A percentile compares a stretch with the other conserved stretches of the same genome.
phyloP scores from a whole-genome alignment of 2,797 vertebrate genomes.

The Oryzias dopingdopingensis region DNA sequence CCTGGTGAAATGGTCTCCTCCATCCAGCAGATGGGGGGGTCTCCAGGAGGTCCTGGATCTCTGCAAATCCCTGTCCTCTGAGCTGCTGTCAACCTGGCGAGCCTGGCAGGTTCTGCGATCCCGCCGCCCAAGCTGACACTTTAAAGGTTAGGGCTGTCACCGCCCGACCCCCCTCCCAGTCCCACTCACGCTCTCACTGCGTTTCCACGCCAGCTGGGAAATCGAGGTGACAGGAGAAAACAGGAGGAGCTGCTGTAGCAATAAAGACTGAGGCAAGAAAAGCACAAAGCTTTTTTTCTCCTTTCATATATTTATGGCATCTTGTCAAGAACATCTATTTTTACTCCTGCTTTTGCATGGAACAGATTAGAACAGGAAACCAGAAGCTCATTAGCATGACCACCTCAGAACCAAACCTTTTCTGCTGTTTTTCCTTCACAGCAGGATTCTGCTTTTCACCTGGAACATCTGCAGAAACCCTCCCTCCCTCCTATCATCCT shows the following conservation, averaged over 20 bases:
- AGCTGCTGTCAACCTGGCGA: constrained; percentile 9
- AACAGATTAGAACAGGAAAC: not conserved
- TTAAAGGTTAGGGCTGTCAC: constrained; percentile 49
- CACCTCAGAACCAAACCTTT: no score
- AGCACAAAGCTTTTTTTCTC: no score
- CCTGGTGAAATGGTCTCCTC: no score
- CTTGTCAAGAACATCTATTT: not conserved
- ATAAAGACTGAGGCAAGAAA: no score
- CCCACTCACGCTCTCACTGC: not conserved
- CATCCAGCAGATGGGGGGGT: constrained; percentile 42
- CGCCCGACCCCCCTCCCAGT: not conserved
- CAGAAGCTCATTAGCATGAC: not conserved
- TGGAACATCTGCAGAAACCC: no score
- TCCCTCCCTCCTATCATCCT: no score
- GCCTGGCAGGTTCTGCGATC: constrained; percentile 24
- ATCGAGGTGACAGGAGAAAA: constrained; percentile 18
- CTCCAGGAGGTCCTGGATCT: constrained; percentile 41
- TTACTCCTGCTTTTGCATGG: not conserved
- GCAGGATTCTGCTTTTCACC: no score
- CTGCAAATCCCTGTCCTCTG: constrained; percentile 20
- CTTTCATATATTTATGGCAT: not conserved
- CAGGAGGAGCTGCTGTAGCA: constrained; percentile 7
- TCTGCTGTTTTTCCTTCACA: no score
- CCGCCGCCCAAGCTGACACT: constrained; percentile 31
- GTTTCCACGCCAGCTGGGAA: not conserved